These are phyloP conservation scores for Tachypleus tridentatus DNA, from an alignment of 1,140 invertebrate genomes.

Conservation along the genomic window DNA sequence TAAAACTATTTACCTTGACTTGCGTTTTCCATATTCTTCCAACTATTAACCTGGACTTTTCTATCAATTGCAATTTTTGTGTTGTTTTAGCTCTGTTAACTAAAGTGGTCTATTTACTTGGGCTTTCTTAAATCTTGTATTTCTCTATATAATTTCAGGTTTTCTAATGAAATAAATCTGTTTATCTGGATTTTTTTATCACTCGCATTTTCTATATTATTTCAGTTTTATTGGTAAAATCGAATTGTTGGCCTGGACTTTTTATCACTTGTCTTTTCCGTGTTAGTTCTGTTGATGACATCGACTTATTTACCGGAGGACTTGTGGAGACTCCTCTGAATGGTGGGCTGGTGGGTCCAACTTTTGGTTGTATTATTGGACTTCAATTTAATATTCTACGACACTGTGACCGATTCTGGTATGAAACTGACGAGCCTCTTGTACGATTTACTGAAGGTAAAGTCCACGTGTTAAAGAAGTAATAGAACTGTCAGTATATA, in stretches of 20 bases:
- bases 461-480: neutral
- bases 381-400: constrained; percentile 46
- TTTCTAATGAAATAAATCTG: neutral
- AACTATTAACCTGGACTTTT: too few relatives aligned
- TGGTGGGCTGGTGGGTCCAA: constrained; percentile 42
- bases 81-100: too few relatives aligned
- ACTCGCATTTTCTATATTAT: neutral
- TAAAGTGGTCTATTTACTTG: too few relatives aligned
- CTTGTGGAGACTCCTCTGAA: constrained; percentile 41
- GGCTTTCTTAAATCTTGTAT: too few relatives aligned
- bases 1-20: neutral
- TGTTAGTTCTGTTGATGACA: constrained; percentile 37
- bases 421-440: constrained; percentile 73
- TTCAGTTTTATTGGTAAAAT: constrained; percentile 9
- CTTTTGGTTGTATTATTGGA: constrained; percentile 45
- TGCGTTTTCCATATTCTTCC: too few relatives aligned
- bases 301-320: constrained; percentile 44
- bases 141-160: too few relatives aligned
- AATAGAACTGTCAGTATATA: neutral
- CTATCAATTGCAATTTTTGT: too few relatives aligned
- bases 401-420: constrained; percentile 92
- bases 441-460: constrained; percentile 62
- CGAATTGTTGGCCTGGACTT: neutral
- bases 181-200: neutral
- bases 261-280: neutral